Percentiles rank a stretch among this genome's conserved stretches.
These are phyloP conservation scores for Serranus cabrilla DNA, from an alignment of 2,797 vertebrate species.

Conservation along the genomic window DNA sequence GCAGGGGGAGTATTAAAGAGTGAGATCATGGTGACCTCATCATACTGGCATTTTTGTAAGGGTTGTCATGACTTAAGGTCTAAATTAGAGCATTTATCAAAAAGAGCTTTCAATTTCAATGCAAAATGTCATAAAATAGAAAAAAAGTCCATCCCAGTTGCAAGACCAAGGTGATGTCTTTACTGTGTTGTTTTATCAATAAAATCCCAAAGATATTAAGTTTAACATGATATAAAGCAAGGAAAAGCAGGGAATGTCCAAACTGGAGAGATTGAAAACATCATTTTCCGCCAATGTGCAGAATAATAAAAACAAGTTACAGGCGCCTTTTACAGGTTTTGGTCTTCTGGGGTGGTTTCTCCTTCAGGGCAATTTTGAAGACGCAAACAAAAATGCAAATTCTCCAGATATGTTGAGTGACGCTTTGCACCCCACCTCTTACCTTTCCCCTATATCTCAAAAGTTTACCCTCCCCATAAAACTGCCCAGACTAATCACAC, in stretches of 20 bases:
- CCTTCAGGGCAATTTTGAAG: neutral
- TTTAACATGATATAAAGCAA: no score
- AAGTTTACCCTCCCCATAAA: neutral
- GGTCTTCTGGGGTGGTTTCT: neutral
- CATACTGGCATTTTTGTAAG: neutral
- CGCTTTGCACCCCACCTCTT: neutral
- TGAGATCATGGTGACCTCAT: neutral
- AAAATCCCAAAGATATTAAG: no score
- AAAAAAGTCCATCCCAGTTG: no score
- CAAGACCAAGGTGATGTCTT: no score
- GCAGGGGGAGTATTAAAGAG: neutral
- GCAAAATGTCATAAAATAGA: no score
- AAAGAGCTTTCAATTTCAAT: no score
- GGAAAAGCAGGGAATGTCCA: no score
- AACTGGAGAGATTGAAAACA: no score
- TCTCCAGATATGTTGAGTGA: neutral
- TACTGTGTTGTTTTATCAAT: no score
- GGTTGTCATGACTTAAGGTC: no score
- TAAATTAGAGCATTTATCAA: no score
- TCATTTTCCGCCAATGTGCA: no score
- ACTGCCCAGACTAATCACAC: neutral
- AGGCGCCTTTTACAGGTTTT: neutral
- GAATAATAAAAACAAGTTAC: neutral
- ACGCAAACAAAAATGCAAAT: neutral
- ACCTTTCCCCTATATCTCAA: neutral